phyloP scores from a whole-genome alignment of 2,113 vertebrate genomes.

The Alligator sinensis region DNA sequence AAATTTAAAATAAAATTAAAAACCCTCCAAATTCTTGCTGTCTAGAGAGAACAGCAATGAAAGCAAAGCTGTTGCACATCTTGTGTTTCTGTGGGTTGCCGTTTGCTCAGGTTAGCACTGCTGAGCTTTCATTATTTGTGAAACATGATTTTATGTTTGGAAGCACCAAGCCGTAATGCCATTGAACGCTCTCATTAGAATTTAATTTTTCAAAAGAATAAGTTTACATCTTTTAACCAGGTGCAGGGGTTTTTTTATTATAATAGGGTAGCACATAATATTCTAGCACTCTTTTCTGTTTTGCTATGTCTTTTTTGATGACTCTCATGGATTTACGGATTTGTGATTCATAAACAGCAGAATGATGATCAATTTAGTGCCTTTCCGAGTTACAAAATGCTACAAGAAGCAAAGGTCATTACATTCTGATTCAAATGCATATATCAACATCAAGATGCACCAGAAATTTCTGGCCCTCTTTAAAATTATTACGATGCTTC shows the following conservation, averaged over 20 bases:
- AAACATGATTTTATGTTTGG: background rate
- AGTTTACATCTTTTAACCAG: background rate
- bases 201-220: conserved; percentile 14
- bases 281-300: background rate
- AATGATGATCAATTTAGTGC: background rate
- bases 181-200: background rate
- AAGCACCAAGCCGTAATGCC: background rate
- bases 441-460: fast-evolving
- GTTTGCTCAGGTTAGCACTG: background rate
- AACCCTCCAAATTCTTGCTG: background rate
- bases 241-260: background rate
- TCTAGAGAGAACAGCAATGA: background rate
- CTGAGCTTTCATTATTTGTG: background rate
- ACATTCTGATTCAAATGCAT: background rate
- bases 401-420: background rate
- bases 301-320: background rate
- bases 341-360: background rate
- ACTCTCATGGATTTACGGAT: background rate
- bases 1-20: background rate
- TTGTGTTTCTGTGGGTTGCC: background rate
- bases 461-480: background rate
- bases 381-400: background rate
- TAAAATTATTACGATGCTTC: background rate
- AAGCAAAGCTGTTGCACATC: background rate
- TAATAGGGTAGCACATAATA: background rate